Conservation (phyloP, 2,888 invertebrate species). For the Drosophila gaucha region DNA sequence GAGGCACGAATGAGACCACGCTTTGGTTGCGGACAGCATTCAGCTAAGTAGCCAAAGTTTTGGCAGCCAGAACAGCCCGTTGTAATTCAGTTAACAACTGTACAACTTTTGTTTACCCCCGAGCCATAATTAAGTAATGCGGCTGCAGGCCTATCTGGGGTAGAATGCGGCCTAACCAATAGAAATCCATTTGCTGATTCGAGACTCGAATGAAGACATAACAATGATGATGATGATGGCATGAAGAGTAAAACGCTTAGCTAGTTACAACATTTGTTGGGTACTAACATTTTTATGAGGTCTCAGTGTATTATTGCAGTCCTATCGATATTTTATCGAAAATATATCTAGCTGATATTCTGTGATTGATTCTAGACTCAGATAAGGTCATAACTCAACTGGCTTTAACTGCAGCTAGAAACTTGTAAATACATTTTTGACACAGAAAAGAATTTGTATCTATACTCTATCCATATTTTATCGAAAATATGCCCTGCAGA, state of each 20-base stretch:
- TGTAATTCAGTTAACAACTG: constrained; percentile 46
- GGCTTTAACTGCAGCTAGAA: too few relatives aligned
- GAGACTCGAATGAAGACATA: too few relatives aligned
- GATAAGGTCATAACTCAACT: background rate
- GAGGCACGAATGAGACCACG: constrained; percentile 20
- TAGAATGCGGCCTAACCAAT: background rate
- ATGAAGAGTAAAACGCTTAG: too few relatives aligned
- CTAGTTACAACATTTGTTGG: too few relatives aligned
- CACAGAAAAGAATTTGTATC: too few relatives aligned
- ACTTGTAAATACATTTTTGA: too few relatives aligned
- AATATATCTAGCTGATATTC: too few relatives aligned
- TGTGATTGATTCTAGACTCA: background rate
- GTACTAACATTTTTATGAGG: too few relatives aligned
- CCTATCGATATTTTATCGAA: background rate
- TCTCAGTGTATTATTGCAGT: too few relatives aligned
- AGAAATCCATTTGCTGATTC: too few relatives aligned
- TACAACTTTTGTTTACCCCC: constrained; percentile 27
- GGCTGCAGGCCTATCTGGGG: background rate
- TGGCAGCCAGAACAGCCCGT: constrained; percentile 16
- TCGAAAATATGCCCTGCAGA: too few relatives aligned
- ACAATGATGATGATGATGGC: too few relatives aligned
- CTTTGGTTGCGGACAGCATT: constrained; percentile 36
- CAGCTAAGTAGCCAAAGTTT: constrained; percentile 48
- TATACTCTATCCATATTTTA: background rate
- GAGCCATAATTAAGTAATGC: constrained; percentile 6